Evolutionary conservation across 37 sponge, comb jelly and placozoan species (phyloP).

Genomic region (Diacarnus erythraeanus): DNA sequence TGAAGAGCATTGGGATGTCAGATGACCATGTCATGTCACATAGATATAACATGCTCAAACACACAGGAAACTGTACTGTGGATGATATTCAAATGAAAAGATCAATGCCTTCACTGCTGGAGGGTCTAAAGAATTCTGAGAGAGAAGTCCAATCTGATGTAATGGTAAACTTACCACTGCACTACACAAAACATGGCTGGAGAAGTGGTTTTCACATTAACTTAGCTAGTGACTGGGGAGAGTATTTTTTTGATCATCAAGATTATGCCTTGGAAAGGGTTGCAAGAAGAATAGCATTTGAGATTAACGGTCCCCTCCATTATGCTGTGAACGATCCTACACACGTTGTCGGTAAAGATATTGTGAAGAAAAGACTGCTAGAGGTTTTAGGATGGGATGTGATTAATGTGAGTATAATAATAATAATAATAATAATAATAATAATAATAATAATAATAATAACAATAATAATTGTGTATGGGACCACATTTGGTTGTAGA

Average conservation of each 20-base stretch:
- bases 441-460: too few species aligned
- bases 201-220: not conserved
- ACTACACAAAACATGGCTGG: not conserved
- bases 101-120: not conserved
- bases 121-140: not conserved
- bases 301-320: not conserved
- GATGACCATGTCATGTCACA: too few species aligned
- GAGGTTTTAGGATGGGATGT: not conserved
- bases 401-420: too few species aligned
- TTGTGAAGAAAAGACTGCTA: not conserved
- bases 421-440: not conserved
- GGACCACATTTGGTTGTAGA: not conserved
- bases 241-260: not conserved
- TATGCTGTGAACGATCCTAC: conserved; percentile 1
- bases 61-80: not conserved
- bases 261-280: not conserved
- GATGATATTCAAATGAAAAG: not conserved
- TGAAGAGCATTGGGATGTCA: not conserved
- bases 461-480: too few species aligned
- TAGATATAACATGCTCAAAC: too few species aligned
- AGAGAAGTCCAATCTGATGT: not conserved
- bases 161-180: not conserved
- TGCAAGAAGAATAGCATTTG: not conserved
- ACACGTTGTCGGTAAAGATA: not conserved
- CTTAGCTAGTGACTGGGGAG: conserved; percentile 8